Percentiles rank a stretch among this genome's conserved stretches.
These are phyloP conservation scores for Baryphthengus martii DNA, from an alignment of 2,113 vertebrate genomes.

Conservation along the genomic window DNA sequence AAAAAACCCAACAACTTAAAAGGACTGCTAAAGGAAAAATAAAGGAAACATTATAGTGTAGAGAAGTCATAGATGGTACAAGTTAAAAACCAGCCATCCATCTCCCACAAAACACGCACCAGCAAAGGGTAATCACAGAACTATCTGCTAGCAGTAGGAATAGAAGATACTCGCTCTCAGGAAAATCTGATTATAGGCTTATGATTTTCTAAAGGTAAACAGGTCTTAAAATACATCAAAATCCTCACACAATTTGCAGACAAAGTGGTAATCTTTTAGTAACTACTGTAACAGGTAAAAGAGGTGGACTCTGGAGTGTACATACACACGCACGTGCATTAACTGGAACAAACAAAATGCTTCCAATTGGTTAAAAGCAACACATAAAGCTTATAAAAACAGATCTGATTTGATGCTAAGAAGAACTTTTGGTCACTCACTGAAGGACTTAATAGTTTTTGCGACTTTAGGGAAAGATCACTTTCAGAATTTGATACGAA, in stretches of 20 bases:
- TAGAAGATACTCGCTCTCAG: background rate
- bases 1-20: background rate
- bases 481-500: background rate
- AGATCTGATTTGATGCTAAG: background rate
- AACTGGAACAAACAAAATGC: background rate
- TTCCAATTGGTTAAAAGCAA: background rate
- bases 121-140: background rate
- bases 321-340: fast-evolving
- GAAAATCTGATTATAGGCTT: background rate
- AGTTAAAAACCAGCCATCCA: background rate
- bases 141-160: background rate
- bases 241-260: background rate
- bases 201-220: background rate
- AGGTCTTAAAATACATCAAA: background rate
- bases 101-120: background rate
- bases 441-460: background rate
- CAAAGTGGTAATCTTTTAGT: background rate
- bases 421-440: background rate
- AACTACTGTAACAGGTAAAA: background rate
- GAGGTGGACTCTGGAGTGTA: background rate
- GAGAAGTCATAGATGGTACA: background rate
- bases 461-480: background rate
- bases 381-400: background rate
- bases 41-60: background rate
- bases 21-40: background rate